These are phyloP conservation scores for Brenthis hecate DNA, from an alignment of 2,888 invertebrate genomes.

Conservation along the genomic window DNA sequence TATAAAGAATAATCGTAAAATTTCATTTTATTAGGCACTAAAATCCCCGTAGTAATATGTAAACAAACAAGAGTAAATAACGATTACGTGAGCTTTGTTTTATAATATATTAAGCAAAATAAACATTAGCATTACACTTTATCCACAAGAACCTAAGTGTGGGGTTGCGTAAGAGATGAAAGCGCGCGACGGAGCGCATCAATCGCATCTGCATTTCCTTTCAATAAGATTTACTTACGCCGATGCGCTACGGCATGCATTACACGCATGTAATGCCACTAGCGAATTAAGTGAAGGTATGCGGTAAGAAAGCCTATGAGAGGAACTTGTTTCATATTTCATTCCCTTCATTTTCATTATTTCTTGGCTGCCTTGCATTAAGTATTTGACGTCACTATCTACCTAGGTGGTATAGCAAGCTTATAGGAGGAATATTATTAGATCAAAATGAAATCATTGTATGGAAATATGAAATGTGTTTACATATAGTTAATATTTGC, in stretches of 20 bases:
- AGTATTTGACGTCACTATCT: background rate
- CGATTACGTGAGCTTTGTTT: no score
- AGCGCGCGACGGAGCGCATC: slow-evolving; percentile 62
- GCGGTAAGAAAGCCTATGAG: slow-evolving; percentile 2
- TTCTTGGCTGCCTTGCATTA: background rate
- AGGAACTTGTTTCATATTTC: slow-evolving; percentile 13
- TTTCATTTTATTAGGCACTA: no score
- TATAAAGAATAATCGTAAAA: no score
- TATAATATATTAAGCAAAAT: background rate
- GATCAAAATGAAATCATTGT: no score
- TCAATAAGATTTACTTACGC: slow-evolving; percentile 38
- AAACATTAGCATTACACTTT: slow-evolving; percentile 13
- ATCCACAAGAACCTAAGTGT: slow-evolving; percentile 16
- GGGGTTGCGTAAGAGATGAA: slow-evolving; percentile 58
- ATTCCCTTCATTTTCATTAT: slow-evolving; percentile 8
- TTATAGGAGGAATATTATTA: no score
- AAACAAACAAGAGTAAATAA: background rate
- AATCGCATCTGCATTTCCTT: slow-evolving; percentile 38
- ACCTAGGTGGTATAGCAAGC: no score
- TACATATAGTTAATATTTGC: no score
- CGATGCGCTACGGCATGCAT: slow-evolving; percentile 25
- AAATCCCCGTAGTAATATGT: background rate
- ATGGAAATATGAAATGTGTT: no score
- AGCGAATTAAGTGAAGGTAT: slow-evolving; percentile 21
- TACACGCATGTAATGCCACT: slow-evolving; percentile 19